A percentile compares a stretch with the other conserved stretches of the same genome.
phyloP scores from a whole-genome alignment of 1,140 invertebrate genomes.

The Doryteuthis pealeii region DNA sequence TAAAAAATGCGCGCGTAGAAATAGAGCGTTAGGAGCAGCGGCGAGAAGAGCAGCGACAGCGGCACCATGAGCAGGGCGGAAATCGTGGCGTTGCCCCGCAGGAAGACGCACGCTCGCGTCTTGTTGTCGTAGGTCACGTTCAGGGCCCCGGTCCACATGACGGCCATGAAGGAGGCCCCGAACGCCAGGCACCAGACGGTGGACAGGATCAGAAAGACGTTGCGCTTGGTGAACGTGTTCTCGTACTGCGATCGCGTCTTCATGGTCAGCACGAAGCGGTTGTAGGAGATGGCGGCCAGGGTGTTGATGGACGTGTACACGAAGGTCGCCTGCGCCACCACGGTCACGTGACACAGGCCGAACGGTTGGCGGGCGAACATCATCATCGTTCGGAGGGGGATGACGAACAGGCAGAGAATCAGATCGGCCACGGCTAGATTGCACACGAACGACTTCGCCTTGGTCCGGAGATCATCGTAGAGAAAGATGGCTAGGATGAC shows the following conservation, averaged over 20 bases:
- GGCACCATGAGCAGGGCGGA: constrained; percentile 8
- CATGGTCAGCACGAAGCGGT: constrained; percentile 8
- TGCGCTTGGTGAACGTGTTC: constrained; percentile 8
- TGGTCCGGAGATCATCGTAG: constrained; percentile 23
- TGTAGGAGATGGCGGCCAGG: constrained; percentile 8
- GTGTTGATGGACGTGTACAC: constrained; percentile 4
- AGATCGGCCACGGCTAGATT: constrained; percentile 26
- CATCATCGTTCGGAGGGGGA: constrained; percentile 4
- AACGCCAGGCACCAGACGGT: constrained; percentile 9
- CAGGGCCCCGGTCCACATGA: constrained; percentile 10
- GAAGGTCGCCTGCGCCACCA: constrained; percentile 1
- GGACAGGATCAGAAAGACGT: constrained; percentile 8
- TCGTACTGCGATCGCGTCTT: constrained; percentile 11
- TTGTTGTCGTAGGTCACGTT: constrained; percentile 10
- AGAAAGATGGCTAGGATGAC: constrained; percentile 23
- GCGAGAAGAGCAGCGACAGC: constrained; percentile 4
- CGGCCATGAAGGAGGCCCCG: constrained; percentile 12
- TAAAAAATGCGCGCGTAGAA: constrained; percentile 7
- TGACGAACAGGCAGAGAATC: constrained; percentile 16
- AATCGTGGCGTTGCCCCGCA: constrained; percentile 9
- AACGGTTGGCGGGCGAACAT: constrained; percentile 9
- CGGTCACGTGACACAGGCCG: constrained; percentile 6
- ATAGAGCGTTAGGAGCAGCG: background rate
- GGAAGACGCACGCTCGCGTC: background rate
- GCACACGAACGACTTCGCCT: constrained; percentile 27